phyloP scores from a whole-genome alignment of 2,797 vertebrate species.

The Apodemus agrarius region DNA sequence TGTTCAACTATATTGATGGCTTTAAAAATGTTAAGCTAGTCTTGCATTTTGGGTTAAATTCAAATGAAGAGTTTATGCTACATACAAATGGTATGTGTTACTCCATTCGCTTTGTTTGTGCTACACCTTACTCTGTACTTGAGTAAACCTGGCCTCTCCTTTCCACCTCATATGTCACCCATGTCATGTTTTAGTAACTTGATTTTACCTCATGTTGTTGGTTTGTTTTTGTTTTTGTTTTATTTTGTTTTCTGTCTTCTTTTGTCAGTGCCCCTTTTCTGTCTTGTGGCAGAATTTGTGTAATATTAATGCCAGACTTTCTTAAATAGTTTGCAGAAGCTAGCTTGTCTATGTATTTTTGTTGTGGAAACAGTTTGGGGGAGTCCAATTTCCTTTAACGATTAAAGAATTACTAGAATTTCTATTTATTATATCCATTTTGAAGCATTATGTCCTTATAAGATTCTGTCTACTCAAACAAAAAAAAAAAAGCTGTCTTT shows the following conservation, averaged over 20 bases:
- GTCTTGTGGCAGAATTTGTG: neutral
- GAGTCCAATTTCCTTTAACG: neutral
- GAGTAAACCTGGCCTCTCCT: neutral
- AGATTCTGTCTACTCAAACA: neutral
- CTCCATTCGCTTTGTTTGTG: neutral
- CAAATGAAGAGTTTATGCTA: neutral
- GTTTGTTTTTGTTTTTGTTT: neutral
- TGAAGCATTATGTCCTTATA: constrained; percentile 2
- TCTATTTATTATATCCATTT: constrained; percentile 31
- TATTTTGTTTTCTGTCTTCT: neutral
- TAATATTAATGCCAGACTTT: neutral
- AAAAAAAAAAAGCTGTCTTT: neutral
- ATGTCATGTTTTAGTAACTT: neutral
- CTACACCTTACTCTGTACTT: neutral
- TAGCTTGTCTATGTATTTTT: neutral
- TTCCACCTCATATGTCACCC: neutral
- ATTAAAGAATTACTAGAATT: constrained; percentile 27
- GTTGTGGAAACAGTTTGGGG: neutral
- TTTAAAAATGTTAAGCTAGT: neutral
- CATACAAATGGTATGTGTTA: neutral
- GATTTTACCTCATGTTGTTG: neutral
- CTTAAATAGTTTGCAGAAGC: neutral
- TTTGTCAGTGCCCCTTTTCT: neutral
- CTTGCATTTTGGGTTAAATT: neutral
- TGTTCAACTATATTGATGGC: neutral